These are phyloP conservation scores for Lasiurus cinereus DNA, from an alignment of 2,113 vertebrate genomes.

Conservation along the genomic window DNA sequence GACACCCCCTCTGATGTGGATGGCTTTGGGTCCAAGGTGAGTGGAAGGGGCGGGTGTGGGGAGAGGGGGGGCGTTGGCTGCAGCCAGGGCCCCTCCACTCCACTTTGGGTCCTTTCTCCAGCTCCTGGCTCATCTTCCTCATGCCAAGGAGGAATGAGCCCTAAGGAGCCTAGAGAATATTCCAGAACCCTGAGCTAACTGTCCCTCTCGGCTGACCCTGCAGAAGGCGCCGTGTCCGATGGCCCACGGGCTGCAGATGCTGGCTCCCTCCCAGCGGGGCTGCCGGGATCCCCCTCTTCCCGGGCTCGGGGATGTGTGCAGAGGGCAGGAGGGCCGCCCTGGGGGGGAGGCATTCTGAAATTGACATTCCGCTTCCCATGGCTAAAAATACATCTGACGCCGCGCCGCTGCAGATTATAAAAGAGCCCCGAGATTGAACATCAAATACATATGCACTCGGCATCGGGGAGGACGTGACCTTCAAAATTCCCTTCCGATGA, in stretches of 20 bases:
- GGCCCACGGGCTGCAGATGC: neutral
- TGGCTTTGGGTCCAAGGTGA: accelerated
- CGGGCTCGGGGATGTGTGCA: neutral
- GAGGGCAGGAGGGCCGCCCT: neutral
- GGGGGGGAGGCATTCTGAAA: slow-evolving; percentile 26
- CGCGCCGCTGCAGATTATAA: slow-evolving; percentile 64
- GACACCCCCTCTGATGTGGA: neutral
- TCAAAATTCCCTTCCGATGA: slow-evolving; percentile 78
- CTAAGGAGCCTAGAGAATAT: neutral
- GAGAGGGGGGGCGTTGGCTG: accelerated
- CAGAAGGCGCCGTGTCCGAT: accelerated
- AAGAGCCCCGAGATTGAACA: slow-evolving; percentile 68
- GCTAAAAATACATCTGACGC: slow-evolving; percentile 64
- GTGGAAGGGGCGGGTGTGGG: neutral
- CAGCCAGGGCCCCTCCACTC: neutral
- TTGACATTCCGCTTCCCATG: slow-evolving; percentile 38
- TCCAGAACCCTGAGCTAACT: neutral
- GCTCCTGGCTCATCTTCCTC: neutral
- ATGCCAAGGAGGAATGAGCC: neutral
- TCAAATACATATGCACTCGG: slow-evolving; percentile 11
- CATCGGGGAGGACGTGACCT: slow-evolving; percentile 75
- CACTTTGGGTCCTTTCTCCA: neutral
- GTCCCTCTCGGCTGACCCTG: neutral
- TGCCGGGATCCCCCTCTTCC: neutral
- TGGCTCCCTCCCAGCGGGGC: neutral